Base-by-base conservation (phyloP, 1,140 invertebrate genomes). In the Notospermus geniculatus region DNA sequence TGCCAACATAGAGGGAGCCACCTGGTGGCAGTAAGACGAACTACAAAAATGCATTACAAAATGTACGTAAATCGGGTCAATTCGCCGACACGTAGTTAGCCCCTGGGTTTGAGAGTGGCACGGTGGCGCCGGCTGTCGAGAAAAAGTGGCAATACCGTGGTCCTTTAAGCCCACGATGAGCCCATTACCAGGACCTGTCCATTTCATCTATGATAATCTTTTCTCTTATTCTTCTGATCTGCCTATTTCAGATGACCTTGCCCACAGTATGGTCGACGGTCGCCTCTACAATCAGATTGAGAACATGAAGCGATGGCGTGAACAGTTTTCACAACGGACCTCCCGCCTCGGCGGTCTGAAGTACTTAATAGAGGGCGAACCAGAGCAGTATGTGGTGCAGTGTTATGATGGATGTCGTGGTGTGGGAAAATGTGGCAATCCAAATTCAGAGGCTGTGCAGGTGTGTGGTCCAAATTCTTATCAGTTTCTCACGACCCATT, bases 401-500 rank as follows among this genome's bases (percentile, higher is more conserved):
- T 73, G 68, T 64, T 54, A 28, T 22, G 70, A 71, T 53, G 68
- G 68, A 25, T 71, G 71, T 64, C 65, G 64, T 32, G 71, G 71
- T 11, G 63, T 71, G 4, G 64, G 67, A 1, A 57, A 53, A 32
- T 71, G 70, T 68, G 70, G 69, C 2, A 63, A 71, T 46, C 71
- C 71, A 13, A 63, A 57, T 25, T 52, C 68, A 13, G 41, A 27
- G 2, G 63, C 69, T 28, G 64, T 73, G 43, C 63, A 71, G 69
- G 71, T 73, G n/a, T 36, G 43, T 55, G 11, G 9, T 25, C 15
- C 9, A 13, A 13, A 17, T 11, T 11, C 13, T 13, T 13, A 11
- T 13, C 11, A 17, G 11, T 11, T 13, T 53, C 13, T 11, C 11
- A 43, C 19, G 19, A 13, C 22, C 13, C 23, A 17, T 11, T 13